These are phyloP conservation scores for Dryobota labecula DNA, from an alignment of 2,888 invertebrate species.

Conservation along the genomic window DNA sequence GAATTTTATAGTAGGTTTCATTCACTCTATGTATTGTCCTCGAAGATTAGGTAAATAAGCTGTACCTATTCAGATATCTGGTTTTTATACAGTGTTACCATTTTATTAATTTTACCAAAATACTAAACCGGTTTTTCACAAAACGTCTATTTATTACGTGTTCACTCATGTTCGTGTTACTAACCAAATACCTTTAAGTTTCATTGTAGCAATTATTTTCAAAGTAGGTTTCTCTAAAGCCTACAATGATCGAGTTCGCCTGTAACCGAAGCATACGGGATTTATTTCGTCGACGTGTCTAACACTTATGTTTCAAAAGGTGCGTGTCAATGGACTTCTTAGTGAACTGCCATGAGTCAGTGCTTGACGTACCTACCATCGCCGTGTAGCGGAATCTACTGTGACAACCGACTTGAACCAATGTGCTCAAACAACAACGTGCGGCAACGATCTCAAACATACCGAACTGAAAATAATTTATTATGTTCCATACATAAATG, in stretches of 20 bases:
- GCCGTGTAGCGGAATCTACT: slow-evolving; percentile 69
- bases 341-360: slow-evolving; percentile 74
- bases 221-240: slow-evolving; percentile 18
- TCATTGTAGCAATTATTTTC: slow-evolving; percentile 16
- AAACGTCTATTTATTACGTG: slow-evolving; percentile 3
- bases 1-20: too few species aligned
- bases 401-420: slow-evolving; percentile 63
- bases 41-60: too few species aligned
- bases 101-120: neutral
- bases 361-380: slow-evolving; percentile 66
- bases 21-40: too few species aligned
- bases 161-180: neutral
- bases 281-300: slow-evolving; percentile 66
- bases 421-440: slow-evolving; percentile 39
- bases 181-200: slow-evolving; percentile 10
- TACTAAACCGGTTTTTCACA: neutral
- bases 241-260: slow-evolving; percentile 25
- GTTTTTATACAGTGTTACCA: too few species aligned
- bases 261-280: slow-evolving; percentile 52
- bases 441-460: slow-evolving; percentile 34
- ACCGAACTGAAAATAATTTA: slow-evolving; percentile 63
- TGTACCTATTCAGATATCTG: too few species aligned
- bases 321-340: slow-evolving; percentile 78
- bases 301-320: slow-evolving; percentile 65
- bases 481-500: slow-evolving; percentile 50